Evolutionary conservation across 2,888 invertebrate genomes (phyloP), one percentile per base, ranked within the genome.

Genomic region (Mimas tiliae): DNA sequence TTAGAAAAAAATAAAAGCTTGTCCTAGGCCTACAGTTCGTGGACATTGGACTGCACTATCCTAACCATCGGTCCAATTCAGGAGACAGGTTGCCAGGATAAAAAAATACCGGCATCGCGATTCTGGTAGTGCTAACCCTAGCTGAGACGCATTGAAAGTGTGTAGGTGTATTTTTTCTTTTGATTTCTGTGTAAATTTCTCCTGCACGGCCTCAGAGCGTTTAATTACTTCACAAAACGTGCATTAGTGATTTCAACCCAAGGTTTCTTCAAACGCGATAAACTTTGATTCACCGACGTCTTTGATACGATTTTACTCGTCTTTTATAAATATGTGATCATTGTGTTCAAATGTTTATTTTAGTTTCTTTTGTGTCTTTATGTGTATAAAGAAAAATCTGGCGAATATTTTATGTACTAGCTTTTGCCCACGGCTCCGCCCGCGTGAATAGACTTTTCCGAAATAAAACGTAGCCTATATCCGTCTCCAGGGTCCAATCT

Each of bases 281-380:
- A 58, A 58, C 58, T 58, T 34, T 58, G 58, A 58, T 58, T 58
- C 42, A 58, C 42, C 12, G 19, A 58, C 58, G 58, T 38, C 58
- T 58, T 58, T 58, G 58, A 58, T 58, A 42, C 58, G 19, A 6
- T 58, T 58, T 42, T 19, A 27, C 58, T 16, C 58, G 42, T 55
- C 16, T 50, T 50, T 50, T 58, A 38, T 58, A 58, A 58, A 58
- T 58, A 42, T 58, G 58, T 42, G 58, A 58, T 58, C 58, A 38
- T 42, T 58, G 38, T 58, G 42, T 58, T 58, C 11, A 19, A 12
- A 42, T 38, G 38, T 58, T 58, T 58, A 12, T 16, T 42, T 58
- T 55, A 7, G 42, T 42, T 42, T 42, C 42, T 45, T 45, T 14
- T 11, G 7, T 4, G 45, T 45, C 11, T 45, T 45, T 11, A 45